Evolutionary conservation across 2,888 invertebrate genomes (phyloP).

Genomic region (Tetropium fuscum): DNA sequence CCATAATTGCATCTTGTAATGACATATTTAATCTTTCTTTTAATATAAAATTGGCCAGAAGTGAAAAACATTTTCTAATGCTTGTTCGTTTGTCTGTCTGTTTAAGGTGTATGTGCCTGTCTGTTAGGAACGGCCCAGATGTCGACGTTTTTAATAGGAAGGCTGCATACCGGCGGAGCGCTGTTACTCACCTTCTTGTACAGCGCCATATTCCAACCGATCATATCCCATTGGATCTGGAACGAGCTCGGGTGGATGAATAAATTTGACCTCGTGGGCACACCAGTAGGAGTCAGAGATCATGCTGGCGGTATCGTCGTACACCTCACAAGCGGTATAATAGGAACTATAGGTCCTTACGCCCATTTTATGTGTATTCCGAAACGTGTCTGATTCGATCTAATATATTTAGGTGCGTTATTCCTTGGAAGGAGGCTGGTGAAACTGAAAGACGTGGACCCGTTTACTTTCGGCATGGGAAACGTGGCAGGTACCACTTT

Average conservation of each 20-base stretch:
- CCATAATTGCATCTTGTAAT: too few species aligned
- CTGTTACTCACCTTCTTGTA: constrained; percentile 49
- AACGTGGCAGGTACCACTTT: constrained; percentile 54
- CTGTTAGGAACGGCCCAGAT: constrained; percentile 59
- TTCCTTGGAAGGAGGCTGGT: constrained; percentile 60
- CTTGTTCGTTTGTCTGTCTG: neutral
- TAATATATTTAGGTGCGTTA: constrained; percentile 55
- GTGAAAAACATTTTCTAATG: neutral
- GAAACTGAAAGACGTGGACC: constrained; percentile 57
- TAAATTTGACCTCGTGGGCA: constrained; percentile 41
- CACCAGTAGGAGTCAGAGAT: constrained; percentile 55
- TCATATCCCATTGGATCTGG: constrained; percentile 63
- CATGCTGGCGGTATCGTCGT: constrained; percentile 56
- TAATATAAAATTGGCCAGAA: too few species aligned
- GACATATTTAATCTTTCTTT: too few species aligned
- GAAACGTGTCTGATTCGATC: too few species aligned
- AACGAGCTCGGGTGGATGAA: constrained; percentile 58
- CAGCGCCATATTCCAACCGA: constrained; percentile 55
- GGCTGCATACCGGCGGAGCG: constrained; percentile 53
- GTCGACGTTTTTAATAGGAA: constrained; percentile 57
- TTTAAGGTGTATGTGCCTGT: constrained; percentile 54
- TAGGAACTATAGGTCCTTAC: constrained; percentile 54
- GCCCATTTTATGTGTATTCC: neutral
- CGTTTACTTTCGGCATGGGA: constrained; percentile 57
- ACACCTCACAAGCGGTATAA: constrained; percentile 56